phyloP scores from a whole-genome alignment of 2,113 vertebrate species.

The Acanthochromis polyacanthus region DNA sequence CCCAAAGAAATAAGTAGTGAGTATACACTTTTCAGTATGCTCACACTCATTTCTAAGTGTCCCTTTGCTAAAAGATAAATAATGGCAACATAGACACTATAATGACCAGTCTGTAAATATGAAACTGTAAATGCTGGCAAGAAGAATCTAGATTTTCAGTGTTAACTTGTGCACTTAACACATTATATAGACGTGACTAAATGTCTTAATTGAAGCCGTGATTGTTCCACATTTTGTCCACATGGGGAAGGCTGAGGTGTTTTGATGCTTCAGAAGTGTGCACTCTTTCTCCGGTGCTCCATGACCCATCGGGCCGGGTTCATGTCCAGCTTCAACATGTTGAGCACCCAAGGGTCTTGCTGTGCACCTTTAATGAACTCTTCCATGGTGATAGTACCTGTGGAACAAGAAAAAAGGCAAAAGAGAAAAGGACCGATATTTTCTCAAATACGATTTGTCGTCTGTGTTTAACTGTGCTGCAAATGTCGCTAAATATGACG shows the following conservation, averaged over 20 bases:
- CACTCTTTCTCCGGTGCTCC: conserved; percentile 80
- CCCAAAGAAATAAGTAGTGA: not conserved
- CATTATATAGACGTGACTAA: not conserved
- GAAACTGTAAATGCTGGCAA: not conserved
- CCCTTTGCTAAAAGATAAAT: not conserved
- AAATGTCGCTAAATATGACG: not conserved
- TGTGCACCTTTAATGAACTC: conserved; percentile 82
- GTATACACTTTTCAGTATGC: not conserved
- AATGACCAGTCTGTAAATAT: not conserved
- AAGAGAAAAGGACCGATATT: no score
- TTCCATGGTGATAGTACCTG: conserved; percentile 80
- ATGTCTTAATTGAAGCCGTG: not conserved
- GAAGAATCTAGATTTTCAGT: not conserved
- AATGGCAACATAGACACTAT: not conserved
- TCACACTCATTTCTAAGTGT: not conserved
- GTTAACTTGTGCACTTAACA: not conserved
- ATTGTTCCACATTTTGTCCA: not conserved
- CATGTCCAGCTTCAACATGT: conserved; percentile 83
- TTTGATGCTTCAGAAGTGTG: conserved; percentile 68
- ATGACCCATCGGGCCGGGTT: conserved; percentile 82
- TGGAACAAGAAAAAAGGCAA: not conserved
- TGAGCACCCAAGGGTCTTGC: conserved; percentile 83
- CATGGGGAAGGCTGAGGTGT: conserved; percentile 1
- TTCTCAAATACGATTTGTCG: not conserved
- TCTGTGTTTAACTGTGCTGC: not conserved